Percentiles rank a stretch among this genome's conserved stretches.
phyloP scores from a whole-genome alignment of 2,888 invertebrate genomes.

The Troglohyphantes excavatus region DNA sequence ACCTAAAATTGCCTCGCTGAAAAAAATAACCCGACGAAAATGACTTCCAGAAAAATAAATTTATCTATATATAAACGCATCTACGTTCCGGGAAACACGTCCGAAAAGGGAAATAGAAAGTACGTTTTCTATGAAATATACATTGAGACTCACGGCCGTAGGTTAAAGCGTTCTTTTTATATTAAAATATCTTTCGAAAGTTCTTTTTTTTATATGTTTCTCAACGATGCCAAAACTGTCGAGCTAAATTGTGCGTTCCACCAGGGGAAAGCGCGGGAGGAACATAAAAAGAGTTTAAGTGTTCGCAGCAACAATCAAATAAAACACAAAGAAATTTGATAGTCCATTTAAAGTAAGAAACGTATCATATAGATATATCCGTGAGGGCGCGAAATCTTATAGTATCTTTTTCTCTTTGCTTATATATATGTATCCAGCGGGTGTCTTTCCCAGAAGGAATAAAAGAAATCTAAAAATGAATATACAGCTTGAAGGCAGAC shows the following conservation, averaged over 20 bases:
- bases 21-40: constrained; percentile 21
- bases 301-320: constrained; percentile 67
- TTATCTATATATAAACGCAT: not conserved
- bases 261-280: constrained; percentile 24
- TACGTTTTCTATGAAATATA: constrained; percentile 43
- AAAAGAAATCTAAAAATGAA: constrained; percentile 45
- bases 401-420: constrained; percentile 35
- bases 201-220: constrained; percentile 43
- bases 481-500: constrained; percentile 56
- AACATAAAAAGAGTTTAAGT: constrained; percentile 64
- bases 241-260: constrained; percentile 59
- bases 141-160: constrained; percentile 20
- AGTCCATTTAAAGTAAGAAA: constrained; percentile 68
- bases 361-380: constrained; percentile 48
- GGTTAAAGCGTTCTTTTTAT: constrained; percentile 63
- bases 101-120: constrained; percentile 30
- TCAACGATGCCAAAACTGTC: constrained; percentile 65
- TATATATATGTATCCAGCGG: constrained; percentile 27
- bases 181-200: constrained; percentile 57
- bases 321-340: constrained; percentile 70
- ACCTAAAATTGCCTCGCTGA: constrained; percentile 9
- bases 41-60: constrained; percentile 3
- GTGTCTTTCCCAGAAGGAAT: not conserved
- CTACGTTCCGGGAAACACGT: constrained; percentile 34
- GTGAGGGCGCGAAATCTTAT: constrained; percentile 30